A percentile compares a stretch with the other conserved stretches of the same genome.
Conservation (phyloP, 1,140 invertebrate genomes). For the Holotrichia oblita region DNA sequence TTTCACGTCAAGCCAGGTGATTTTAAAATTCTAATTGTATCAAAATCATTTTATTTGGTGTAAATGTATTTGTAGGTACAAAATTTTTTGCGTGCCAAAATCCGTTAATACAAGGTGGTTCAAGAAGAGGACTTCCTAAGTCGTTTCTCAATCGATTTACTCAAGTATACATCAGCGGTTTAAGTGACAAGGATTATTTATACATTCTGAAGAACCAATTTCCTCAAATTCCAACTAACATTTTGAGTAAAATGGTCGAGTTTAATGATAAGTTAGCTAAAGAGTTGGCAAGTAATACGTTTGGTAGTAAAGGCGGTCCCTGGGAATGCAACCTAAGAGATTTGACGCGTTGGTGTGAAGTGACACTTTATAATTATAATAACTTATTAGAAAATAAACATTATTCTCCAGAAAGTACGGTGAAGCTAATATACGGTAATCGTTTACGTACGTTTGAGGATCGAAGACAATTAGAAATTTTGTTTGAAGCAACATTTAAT, state of each 20-base stretch:
- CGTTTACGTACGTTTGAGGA: slow-evolving; percentile 82
- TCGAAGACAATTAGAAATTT: slow-evolving; percentile 69
- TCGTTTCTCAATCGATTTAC: slow-evolving; percentile 99
- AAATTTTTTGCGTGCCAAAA: slow-evolving; percentile 98
- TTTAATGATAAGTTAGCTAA: slow-evolving; percentile 82
- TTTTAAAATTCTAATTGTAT: slow-evolving; percentile 40
- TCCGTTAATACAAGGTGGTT: slow-evolving; percentile 95
- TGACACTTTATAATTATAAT: slow-evolving; percentile 46
- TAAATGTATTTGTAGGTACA: slow-evolving; percentile 64
- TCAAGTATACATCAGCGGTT: slow-evolving; percentile 89
- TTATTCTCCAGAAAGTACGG: slow-evolving; percentile 56
- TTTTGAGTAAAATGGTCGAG: slow-evolving; percentile 78
- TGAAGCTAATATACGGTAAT: slow-evolving; percentile 81
- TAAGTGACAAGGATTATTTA: slow-evolving; percentile 80
- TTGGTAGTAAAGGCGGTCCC: slow-evolving; percentile 82
- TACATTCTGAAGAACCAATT: slow-evolving; percentile 70
- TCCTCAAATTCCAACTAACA: slow-evolving; percentile 63
- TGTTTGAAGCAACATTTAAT: slow-evolving; percentile 71
- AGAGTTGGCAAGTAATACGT: slow-evolving; percentile 70
- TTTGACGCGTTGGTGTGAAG: slow-evolving; percentile 91
- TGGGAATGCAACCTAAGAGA: slow-evolving; percentile 99
- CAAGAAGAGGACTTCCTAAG: slow-evolving; percentile 91
- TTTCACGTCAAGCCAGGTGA: slow-evolving; percentile 76
- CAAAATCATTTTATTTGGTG: neutral
- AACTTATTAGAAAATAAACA: slow-evolving; percentile 39